phyloP scores from a whole-genome alignment of 2,888 invertebrate species.

The Cepaea hortensis region DNA sequence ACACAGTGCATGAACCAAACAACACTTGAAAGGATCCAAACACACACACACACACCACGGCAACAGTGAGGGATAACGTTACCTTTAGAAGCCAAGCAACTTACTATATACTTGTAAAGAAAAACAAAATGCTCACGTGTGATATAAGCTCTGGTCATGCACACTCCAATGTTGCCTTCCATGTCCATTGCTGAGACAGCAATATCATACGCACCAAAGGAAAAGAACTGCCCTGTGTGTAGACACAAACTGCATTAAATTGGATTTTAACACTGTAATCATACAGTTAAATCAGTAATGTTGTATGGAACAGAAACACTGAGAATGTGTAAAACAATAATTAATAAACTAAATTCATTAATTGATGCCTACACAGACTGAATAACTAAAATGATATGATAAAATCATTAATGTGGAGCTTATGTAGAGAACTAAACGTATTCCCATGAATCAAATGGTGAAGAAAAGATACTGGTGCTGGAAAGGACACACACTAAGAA shows the following conservation, averaged over 20 bases:
- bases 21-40: not conserved
- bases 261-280: not conserved
- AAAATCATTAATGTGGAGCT: no score
- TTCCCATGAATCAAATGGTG: no score
- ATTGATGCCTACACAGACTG: no score
- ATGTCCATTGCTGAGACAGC: slow-evolving; percentile 31
- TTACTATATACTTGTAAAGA: not conserved
- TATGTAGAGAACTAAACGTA: no score
- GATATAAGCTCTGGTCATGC: slow-evolving; percentile 40
- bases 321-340: not conserved
- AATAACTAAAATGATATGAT: no score
- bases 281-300: not conserved
- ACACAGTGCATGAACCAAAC: not conserved
- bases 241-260: not conserved
- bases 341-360: no score
- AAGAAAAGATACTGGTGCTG: no score
- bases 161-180: slow-evolving; percentile 44
- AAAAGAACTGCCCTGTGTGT: not conserved
- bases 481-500: no score
- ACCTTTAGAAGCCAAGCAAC: no score
- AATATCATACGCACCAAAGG: slow-evolving; percentile 45
- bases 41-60: no score
- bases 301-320: not conserved
- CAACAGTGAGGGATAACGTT: no score
- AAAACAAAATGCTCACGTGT: slow-evolving; percentile 39